Base-by-base conservation (phyloP, 2,888 invertebrate genomes). In the Caenorhabditis sp. region DNA sequence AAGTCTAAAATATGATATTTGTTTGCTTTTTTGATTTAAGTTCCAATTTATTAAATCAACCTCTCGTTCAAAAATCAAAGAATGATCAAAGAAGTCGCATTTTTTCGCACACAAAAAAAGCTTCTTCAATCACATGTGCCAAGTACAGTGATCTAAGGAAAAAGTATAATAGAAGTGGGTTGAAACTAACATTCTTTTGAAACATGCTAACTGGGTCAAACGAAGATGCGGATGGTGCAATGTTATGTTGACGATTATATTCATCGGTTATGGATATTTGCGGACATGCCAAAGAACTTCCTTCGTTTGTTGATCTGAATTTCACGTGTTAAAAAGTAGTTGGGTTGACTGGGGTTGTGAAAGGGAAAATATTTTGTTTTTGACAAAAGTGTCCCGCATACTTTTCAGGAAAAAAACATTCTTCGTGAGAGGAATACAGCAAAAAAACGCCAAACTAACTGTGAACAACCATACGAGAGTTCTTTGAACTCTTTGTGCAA, bases 171-270 rank as follows among this genome's bases (percentile, higher is more conserved):
- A 43, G 43, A 43, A 43, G 43, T 43, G 43, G 43, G 43, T 12
- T 43, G 43, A 17, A 20, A 25, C 57, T 61, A 52, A 72, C 72
- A 67, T 72, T 76, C 59, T 89, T 95, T 21, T 95, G 73, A 56
- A 78, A 78, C 77, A 74, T 75, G 69, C 65, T 70, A 56, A 81
- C 76, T 0, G 84, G 85, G 67, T 84, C 81, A 71, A 80, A 83
- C 23, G 80, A 77, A 17, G 77, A 66, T 1, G 84, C 79, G 10
- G 73, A 74, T 23, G 76, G 76, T n/a, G 72, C 73, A 14, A 77
- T 67, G 56, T 72, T 78, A 59, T 71, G 71, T 36, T 76, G 72
- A 49, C 78, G 70, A 69, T 86, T 86, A 74, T 86, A 78, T 71
- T 86, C 86, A 61, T 86, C 86, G 3, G 86, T 86, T 57, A 86